These are phyloP conservation scores for Scarus forsteni DNA, from an alignment of 2,797 vertebrate species.

Conservation along the genomic window DNA sequence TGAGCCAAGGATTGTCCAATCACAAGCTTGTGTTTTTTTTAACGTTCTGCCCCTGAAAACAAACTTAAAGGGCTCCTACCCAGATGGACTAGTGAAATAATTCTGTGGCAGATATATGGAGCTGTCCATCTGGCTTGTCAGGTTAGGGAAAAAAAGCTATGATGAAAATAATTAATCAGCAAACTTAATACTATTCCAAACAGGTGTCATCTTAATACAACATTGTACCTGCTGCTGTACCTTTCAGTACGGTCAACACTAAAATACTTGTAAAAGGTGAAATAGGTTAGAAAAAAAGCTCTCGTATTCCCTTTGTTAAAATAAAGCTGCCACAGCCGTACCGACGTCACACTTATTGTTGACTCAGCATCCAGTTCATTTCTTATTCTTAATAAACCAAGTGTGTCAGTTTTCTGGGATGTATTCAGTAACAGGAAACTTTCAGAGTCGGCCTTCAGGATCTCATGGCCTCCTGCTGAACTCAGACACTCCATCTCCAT, in stretches of 20 bases:
- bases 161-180: too few relatives aligned
- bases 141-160: too few relatives aligned
- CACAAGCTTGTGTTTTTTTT: too few relatives aligned
- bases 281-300: constrained; percentile 10
- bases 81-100: too few relatives aligned
- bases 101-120: too few relatives aligned
- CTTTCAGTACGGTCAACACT: constrained; percentile 7
- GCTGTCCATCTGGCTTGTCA: too few relatives aligned
- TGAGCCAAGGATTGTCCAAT: too few relatives aligned
- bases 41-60: too few relatives aligned
- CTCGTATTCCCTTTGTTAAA: background rate
- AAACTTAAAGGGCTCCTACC: too few relatives aligned
- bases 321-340: background rate
- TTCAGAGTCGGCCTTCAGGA: constrained; percentile 30
- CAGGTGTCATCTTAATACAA: constrained; percentile 67
- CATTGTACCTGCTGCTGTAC: background rate
- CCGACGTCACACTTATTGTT: background rate
- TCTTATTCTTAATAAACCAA: constrained; percentile 40
- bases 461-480: constrained; percentile 52
- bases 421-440: constrained; percentile 59
- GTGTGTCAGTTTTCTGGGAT: constrained; percentile 42
- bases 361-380: constrained; percentile 23
- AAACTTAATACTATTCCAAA: constrained; percentile 25
- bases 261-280: background rate
- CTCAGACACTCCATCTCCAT: constrained; percentile 34